Evolutionary conservation across 1,140 invertebrate species (phyloP).

Genomic region (Achatina immaculata): DNA sequence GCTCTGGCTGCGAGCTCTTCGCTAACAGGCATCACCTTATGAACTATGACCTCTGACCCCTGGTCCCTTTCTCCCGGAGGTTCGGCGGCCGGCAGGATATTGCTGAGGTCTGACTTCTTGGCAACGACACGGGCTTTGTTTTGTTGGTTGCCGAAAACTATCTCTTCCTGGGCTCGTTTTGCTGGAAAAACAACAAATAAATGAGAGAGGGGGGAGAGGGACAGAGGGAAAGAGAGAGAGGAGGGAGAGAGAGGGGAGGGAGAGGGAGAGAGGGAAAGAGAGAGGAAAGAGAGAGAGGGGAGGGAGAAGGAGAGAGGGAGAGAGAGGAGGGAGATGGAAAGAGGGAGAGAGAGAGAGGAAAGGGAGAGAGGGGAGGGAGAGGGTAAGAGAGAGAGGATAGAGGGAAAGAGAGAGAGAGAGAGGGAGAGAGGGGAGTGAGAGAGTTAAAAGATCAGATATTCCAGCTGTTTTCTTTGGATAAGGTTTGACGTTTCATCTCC

Average conservation of each 20-base stretch:
- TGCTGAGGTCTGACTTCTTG: conserved; percentile 39
- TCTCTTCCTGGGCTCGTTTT: conserved; percentile 51
- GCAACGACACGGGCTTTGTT: conserved; percentile 41
- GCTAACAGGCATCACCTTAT: background rate
- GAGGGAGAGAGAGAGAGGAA: background rate
- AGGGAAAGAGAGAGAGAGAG: conserved; percentile 12
- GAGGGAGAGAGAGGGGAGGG: background rate
- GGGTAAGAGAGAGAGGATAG: background rate
- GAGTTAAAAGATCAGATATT: background rate
- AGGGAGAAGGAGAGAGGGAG: background rate
- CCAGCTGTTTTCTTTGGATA: no score
- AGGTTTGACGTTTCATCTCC: no score
- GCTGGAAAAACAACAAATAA: conserved; percentile 33
- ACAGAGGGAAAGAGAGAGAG: background rate
- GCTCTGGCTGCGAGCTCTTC: conserved; percentile 2
- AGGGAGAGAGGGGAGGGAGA: background rate
- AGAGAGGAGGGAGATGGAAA: background rate
- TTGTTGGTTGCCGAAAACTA: conserved; percentile 58
- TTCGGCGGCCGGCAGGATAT: background rate
- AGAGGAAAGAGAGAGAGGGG: background rate
- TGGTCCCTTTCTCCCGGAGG: conserved; percentile 2
- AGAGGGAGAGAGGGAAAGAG: background rate
- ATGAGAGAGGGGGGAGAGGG: background rate
- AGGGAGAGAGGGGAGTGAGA: conserved; percentile 9
- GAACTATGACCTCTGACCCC: conserved; percentile 10